phyloP scores from a whole-genome alignment of 2,888 invertebrate species.

The Lasioglossum marginatum region DNA sequence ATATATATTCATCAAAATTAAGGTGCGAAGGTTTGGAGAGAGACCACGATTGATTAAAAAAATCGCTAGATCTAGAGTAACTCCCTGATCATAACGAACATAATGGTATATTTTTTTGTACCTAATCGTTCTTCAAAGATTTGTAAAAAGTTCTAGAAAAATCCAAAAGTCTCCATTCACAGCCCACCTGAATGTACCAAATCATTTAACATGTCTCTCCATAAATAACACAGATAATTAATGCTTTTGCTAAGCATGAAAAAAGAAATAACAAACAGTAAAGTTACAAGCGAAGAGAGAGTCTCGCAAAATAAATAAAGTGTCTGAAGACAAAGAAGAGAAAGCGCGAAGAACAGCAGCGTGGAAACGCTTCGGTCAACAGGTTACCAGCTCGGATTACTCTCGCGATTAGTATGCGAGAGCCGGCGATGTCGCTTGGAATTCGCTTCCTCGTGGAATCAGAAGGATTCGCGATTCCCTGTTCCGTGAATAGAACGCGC shows the following conservation, averaged over 20 bases:
- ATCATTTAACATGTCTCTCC: no score
- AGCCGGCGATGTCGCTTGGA: neutral
- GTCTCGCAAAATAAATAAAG: neutral
- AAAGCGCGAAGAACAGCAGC: conserved; percentile 4
- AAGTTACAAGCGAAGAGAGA: neutral
- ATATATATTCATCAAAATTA: neutral
- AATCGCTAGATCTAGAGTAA: neutral
- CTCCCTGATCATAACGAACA: no score
- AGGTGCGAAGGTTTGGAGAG: neutral
- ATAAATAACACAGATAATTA: no score
- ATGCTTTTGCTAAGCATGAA: neutral
- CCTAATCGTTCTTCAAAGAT: no score
- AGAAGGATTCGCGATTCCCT: conserved; percentile 3
- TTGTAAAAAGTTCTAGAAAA: no score
- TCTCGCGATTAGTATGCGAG: conserved; percentile 25
- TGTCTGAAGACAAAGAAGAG: neutral
- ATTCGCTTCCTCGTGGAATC: conserved; percentile 21
- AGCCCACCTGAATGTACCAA: no score
- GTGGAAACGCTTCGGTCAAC: conserved; percentile 49
- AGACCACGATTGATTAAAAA: neutral
- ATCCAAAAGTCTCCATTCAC: no score
- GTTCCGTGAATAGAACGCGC: neutral
- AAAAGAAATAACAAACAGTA: neutral
- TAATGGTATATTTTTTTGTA: no score
- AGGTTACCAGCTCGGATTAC: conserved; percentile 23